These are phyloP conservation scores for Cosmopolites sordidus DNA, from an alignment of 2,888 invertebrate genomes.

Conservation along the genomic window DNA sequence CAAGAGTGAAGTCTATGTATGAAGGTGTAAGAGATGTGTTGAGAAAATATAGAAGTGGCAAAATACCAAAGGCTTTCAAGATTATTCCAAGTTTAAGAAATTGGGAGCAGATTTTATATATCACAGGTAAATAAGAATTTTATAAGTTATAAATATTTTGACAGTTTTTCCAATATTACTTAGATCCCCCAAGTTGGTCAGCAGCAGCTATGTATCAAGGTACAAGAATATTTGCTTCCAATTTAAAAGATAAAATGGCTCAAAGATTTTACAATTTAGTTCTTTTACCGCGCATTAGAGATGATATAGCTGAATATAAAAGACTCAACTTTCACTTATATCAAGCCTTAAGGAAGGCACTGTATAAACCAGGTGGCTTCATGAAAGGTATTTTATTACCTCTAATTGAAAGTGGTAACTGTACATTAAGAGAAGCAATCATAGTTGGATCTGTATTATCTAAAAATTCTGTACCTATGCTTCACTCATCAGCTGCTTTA, in stretches of 20 bases:
- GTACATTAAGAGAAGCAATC: constrained; percentile 91
- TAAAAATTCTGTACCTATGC: constrained; percentile 86
- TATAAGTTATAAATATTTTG: too few species aligned
- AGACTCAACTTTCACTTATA: constrained; percentile 94
- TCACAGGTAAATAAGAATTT: too few species aligned
- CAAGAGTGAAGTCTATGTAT: constrained; percentile 79
- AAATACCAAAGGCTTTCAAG: constrained; percentile 97
- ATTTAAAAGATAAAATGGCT: constrained; percentile 93
- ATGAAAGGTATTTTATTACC: constrained; percentile 87
- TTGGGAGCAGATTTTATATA: constrained; percentile 61
- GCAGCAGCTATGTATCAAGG: constrained; percentile 97
- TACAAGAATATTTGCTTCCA: constrained; percentile 94
- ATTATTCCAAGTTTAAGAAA: constrained; percentile 86
- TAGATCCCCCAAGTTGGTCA: constrained; percentile 92
- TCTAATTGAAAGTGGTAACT: constrained; percentile 81
- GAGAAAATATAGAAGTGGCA: constrained; percentile 87
- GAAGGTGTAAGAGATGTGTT: constrained; percentile 86
- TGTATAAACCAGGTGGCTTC: constrained; percentile 96
- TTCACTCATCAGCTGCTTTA: constrained; percentile 93
- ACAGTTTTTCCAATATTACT: constrained; percentile 22
- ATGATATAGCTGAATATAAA: constrained; percentile 94
- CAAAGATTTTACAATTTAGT: constrained; percentile 92
- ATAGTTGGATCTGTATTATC: constrained; percentile 90
- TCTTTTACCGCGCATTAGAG: constrained; percentile 86
- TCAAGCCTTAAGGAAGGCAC: constrained; percentile 85